phyloP scores from a whole-genome alignment of 2,113 vertebrate genomes.

The Dendrocopos noguchii region DNA sequence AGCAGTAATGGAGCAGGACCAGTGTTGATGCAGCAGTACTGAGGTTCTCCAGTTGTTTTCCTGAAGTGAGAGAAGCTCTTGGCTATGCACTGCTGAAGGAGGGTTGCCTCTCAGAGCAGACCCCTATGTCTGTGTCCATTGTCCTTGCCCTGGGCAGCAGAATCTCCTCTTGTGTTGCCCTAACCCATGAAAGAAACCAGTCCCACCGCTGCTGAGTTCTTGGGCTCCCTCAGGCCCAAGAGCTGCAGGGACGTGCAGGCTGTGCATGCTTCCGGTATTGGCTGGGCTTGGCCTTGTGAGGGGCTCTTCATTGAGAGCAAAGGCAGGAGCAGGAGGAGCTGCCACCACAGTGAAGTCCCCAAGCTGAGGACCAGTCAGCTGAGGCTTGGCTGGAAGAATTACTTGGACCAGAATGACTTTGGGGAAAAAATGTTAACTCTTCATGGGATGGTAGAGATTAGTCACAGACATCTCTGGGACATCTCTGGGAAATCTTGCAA shows the following conservation, averaged over 20 bases:
- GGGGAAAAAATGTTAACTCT: background rate
- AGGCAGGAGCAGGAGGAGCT: background rate
- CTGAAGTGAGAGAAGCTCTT: background rate
- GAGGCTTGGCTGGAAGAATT: background rate
- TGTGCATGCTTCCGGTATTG: background rate
- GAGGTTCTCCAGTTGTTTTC: background rate
- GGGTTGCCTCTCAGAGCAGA: background rate
- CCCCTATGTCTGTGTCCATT: accelerated
- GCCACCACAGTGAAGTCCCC: accelerated
- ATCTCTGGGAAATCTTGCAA: background rate
- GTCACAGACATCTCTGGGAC: background rate
- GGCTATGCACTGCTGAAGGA: background rate
- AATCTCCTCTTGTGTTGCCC: accelerated
- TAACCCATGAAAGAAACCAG: background rate
- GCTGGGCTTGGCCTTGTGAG: background rate
- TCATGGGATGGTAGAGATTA: background rate
- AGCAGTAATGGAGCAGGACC: background rate
- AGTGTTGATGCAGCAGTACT: too few species aligned
- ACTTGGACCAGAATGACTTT: background rate
- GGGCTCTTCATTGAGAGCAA: background rate
- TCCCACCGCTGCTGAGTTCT: background rate
- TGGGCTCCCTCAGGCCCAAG: background rate
- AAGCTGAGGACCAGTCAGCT: background rate
- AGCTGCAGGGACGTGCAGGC: background rate
- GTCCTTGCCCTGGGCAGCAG: background rate